Percentiles rank a stretch among this genome's conserved stretches.
Evolutionary conservation across 1,140 invertebrate species (phyloP).

Genomic region (Eurosta solidaginis): DNA sequence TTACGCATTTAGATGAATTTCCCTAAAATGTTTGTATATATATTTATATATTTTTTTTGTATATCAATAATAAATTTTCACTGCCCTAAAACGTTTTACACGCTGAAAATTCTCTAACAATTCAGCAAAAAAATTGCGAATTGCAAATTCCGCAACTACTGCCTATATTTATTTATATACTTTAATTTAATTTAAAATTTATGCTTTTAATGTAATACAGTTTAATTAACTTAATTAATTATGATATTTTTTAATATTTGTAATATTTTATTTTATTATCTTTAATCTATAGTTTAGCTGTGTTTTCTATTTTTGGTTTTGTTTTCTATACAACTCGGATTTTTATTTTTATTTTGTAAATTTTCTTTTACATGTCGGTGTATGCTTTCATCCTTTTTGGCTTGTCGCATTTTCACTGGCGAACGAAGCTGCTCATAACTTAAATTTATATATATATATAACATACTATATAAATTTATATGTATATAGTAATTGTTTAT

Average conservation of each 20-base stretch:
- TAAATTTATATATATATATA: too few species aligned
- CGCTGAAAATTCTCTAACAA: constrained; percentile 17
- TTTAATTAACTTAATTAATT: constrained; percentile 20
- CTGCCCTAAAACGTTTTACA: constrained; percentile 3
- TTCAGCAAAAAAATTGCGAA: constrained; percentile 19
- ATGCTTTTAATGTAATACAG: constrained; percentile 20
- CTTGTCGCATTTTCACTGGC: constrained; percentile 19
- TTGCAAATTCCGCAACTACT: constrained; percentile 22
- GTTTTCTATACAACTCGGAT: constrained; percentile 15
- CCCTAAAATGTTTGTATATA: too few species aligned
- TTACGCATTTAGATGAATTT: too few species aligned
- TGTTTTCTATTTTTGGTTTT: neutral
- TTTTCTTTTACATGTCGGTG: constrained; percentile 30
- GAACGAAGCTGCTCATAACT: constrained; percentile 13
- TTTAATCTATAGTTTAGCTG: too few species aligned
- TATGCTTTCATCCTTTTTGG: constrained; percentile 31
- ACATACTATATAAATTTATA: constrained; percentile 11
- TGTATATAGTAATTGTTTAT: constrained; percentile 37
- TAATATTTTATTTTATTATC: too few species aligned
- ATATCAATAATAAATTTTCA: neutral
- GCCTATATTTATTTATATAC: neutral
- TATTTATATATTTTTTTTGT: too few species aligned
- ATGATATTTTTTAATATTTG: neutral
- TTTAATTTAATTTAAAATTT: constrained; percentile 24
- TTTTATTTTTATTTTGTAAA: constrained; percentile 10